phyloP scores from a whole-genome alignment of 2,113 vertebrate species.

The Arizona elegans region DNA sequence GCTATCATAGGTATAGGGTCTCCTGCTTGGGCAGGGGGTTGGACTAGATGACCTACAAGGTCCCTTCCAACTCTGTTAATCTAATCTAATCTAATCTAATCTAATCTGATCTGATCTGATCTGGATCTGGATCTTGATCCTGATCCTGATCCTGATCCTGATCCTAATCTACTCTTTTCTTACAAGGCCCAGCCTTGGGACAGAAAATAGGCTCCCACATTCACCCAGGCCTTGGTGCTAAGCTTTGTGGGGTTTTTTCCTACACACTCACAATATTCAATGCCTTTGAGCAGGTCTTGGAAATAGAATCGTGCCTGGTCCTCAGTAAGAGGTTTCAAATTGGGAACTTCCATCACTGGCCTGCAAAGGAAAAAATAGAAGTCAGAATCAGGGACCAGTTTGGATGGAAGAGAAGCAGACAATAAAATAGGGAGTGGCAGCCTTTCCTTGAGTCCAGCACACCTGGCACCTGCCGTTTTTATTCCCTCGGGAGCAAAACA shows the following conservation, averaged over 20 bases:
- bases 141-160: too few relatives aligned
- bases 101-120: too few relatives aligned
- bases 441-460: neutral
- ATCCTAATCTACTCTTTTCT: too few relatives aligned
- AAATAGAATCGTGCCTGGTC: conserved; percentile 96
- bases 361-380: conserved; percentile 61
- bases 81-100: too few relatives aligned
- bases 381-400: neutral
- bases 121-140: too few relatives aligned
- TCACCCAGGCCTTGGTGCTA: neutral
- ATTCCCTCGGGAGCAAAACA: neutral
- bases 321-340: conserved; percentile 88
- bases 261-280: conserved; percentile 87
- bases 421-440: neutral
- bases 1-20: too few relatives aligned
- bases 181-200: too few relatives aligned
- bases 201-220: neutral
- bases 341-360: conserved; percentile 95
- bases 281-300: conserved; percentile 95
- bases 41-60: too few relatives aligned
- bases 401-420: neutral
- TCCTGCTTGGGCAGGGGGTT: too few relatives aligned
- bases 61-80: too few relatives aligned
- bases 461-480: neutral
- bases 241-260: neutral